Percentiles rank a stretch among this genome's conserved stretches.
Conservation (phyloP, 2,888 invertebrate species). For the Drosophila mercatorum region DNA sequence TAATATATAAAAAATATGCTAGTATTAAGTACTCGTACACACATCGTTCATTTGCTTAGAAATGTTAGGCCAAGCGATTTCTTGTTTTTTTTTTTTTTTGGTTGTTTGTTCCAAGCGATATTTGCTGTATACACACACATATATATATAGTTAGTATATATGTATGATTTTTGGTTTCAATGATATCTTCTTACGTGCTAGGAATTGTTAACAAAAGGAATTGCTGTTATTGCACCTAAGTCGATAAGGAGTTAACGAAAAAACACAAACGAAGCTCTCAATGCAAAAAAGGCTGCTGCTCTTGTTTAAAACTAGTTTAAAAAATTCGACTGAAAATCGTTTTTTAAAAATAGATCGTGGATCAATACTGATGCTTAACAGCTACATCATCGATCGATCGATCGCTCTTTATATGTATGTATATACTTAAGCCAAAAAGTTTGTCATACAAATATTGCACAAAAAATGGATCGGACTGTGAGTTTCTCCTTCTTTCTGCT, state of each 20-base stretch:
- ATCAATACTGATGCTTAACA: conserved; percentile 49
- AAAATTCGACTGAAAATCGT: conserved; percentile 59
- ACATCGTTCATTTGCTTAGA: conserved; percentile 43
- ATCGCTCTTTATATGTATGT: conserved; percentile 8
- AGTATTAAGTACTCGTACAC: conserved; percentile 60
- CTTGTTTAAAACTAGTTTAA: conserved; percentile 72
- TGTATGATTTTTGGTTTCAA: conserved; percentile 20
- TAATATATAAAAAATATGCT: conserved; percentile 79
- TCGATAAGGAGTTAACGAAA: conserved; percentile 49
- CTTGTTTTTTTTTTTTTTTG: conserved; percentile 2
- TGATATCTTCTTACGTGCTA: conserved; percentile 43
- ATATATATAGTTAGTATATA: conserved; percentile 11
- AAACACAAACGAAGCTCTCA: conserved; percentile 63
- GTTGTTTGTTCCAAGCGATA: conserved; percentile 40
- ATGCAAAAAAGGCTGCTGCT: conserved; percentile 77
- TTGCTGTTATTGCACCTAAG: conserved; percentile 71
- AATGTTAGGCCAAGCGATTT: conserved; percentile 55
- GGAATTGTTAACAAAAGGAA: conserved; percentile 69
- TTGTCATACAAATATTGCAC: conserved; percentile 82
- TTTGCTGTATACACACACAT: conserved; percentile 37
- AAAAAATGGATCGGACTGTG: conserved; percentile 81
- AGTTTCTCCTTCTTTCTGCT: conserved; percentile 42
- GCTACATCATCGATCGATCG: conserved; percentile 24
- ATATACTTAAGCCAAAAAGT: conserved; percentile 74
- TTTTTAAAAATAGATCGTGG: conserved; percentile 46